phyloP scores from a whole-genome alignment of 2,797 vertebrate species.

The Tympanoctomys barrerae region DNA sequence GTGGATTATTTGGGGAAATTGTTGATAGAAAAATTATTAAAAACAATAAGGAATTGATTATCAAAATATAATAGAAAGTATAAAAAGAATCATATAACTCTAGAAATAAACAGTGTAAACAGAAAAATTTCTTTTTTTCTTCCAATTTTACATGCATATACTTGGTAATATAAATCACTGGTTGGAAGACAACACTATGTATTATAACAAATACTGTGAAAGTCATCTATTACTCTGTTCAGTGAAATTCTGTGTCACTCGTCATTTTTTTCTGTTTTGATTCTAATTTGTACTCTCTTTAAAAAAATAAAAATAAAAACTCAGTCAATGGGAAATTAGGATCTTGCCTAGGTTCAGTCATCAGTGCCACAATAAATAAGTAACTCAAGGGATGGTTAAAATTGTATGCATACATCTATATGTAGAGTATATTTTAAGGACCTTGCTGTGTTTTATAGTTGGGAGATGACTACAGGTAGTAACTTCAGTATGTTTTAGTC shows the following conservation, averaged over 20 bases:
- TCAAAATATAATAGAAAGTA: background rate
- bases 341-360: background rate
- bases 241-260: no score
- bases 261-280: no score
- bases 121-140: background rate
- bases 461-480: background rate
- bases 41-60: background rate
- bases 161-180: no score
- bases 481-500: background rate
- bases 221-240: no score
- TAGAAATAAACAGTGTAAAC: background rate
- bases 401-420: background rate
- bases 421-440: background rate
- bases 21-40: background rate
- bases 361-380: background rate
- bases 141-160: no score
- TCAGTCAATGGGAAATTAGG: background rate
- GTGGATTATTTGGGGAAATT: background rate
- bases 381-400: background rate
- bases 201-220: no score
- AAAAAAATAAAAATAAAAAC: background rate
- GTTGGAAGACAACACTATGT: no score
- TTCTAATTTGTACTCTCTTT: no score
- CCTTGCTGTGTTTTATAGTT: background rate
- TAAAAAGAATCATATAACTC: background rate